Evolutionary conservation across 2,797 vertebrate species (phyloP).

Genomic region (Dryobates pubescens): DNA sequence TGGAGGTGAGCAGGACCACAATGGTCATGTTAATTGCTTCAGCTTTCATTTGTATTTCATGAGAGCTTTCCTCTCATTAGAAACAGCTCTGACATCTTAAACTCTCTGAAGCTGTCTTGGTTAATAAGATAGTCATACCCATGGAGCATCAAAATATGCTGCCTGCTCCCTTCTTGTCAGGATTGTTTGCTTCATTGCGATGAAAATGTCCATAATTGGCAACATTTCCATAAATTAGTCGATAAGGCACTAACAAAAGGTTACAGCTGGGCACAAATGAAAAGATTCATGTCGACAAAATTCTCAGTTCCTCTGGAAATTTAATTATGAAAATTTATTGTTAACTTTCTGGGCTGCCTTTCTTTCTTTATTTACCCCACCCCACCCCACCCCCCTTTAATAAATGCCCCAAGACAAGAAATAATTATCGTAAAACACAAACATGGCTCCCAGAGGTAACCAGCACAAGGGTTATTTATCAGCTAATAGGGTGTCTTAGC

Average conservation of each 20-base stretch:
- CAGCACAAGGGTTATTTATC: conserved; percentile 59
- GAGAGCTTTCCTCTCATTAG: neutral
- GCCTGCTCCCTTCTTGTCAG: neutral
- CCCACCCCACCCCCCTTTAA: neutral
- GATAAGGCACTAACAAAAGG: neutral
- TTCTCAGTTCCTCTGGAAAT: conserved; percentile 45
- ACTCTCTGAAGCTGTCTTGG: neutral
- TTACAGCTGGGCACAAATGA: conserved; percentile 21
- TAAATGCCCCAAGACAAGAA: conserved; percentile 57
- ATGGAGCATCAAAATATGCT: neutral
- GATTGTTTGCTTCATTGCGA: neutral
- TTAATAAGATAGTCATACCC: neutral
- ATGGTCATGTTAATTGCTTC: neutral
- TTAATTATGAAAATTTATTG: conserved; percentile 66
- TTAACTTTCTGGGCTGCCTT: conserved; percentile 28
- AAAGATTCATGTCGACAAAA: conserved; percentile 12
- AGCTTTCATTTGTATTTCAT: neutral
- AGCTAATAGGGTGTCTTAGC: conserved; percentile 51
- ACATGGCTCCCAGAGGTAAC: conserved; percentile 32
- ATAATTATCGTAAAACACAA: conserved; percentile 65
- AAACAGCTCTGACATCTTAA: neutral
- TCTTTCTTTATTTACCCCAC: neutral
- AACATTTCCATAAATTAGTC: conserved; percentile 39
- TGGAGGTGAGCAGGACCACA: neutral
- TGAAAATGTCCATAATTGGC: conserved; percentile 16